Evolutionary conservation across 2,888 invertebrate genomes (phyloP), one percentile per base, ranked within the genome.

Genomic region (Ischnura elegans): DNA sequence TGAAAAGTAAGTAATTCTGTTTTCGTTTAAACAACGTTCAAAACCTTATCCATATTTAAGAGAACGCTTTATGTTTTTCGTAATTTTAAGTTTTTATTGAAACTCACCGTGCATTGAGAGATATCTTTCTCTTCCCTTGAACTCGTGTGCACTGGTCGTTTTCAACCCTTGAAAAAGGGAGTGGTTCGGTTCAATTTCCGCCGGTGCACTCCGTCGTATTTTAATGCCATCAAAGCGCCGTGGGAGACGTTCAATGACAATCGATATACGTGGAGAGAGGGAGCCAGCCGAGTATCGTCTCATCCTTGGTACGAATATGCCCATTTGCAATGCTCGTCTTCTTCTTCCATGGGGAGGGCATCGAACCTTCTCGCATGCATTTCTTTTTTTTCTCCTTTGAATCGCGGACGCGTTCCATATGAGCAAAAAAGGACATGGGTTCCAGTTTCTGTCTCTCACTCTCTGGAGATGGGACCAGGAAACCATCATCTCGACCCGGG

Each of bases 321-420:
- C 36, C 76, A 16, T 61, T 61, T 21, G 25, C 61, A 25, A 61
- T 61, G 61, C 61, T 61, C 61, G 2, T 61, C 61, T 25, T 61
- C 61, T 25, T 61, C 25, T n/a, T 51, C 51, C 51, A 51, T 19
- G 61, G 61, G 6, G 76, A 76, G 76, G 76, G 8, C 76, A 76
- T 76, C 76, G 76, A 76, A 76, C 76, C 76, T 76, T n/a, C 76
- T 13, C 36, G 61, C 36, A 76, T 76, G 61, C 36, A 76, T 76
- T 36, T 29, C 29, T 29, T n/a, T 29, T 76, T 76, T 76, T 76
- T 76, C n/a, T n/a, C 10, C 76, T 36, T 13, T 16, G 76, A 76
- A 36, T 76, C 76, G 76, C 76, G 29, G 76, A 36, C 76, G 76
- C 29, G 29, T 76, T 76, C 29, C 0, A 76, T 36, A 0, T 16